Percentiles rank a stretch among this genome's conserved stretches.
Evolutionary conservation across 1,140 invertebrate genomes (phyloP).

Genomic region (Bombus balteatus): DNA sequence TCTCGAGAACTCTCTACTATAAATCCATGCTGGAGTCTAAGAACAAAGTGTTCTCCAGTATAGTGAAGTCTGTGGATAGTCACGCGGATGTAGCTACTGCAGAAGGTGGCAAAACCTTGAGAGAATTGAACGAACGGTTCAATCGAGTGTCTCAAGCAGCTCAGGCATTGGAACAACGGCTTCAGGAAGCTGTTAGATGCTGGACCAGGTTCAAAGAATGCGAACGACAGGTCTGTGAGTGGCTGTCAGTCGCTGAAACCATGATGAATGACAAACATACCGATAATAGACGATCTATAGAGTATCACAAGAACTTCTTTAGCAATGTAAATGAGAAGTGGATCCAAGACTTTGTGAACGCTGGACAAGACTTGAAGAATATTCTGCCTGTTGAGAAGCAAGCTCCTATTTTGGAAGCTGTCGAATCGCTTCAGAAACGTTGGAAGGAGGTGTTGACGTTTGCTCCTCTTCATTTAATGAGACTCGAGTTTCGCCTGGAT

Average conservation of each 20-base stretch:
- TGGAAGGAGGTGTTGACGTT: constrained; percentile 91
- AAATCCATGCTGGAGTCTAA: constrained; percentile 97
- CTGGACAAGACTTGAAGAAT: constrained; percentile 90
- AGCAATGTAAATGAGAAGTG: constrained; percentile 91
- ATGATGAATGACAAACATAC: constrained; percentile 91
- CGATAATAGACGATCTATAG: constrained; percentile 91
- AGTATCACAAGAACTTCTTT: constrained; percentile 93
- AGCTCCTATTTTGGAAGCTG: constrained; percentile 86
- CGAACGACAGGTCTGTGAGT: constrained; percentile 91
- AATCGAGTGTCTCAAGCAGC: constrained; percentile 88
- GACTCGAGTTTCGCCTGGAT: constrained; percentile 94
- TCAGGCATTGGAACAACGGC: constrained; percentile 90
- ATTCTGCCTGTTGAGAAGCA: constrained; percentile 87
- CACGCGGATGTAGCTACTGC: constrained; percentile 88
- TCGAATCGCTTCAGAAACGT: constrained; percentile 88
- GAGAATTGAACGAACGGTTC: constrained; percentile 92
- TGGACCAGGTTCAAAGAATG: constrained; percentile 94
- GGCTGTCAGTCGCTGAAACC: constrained; percentile 92
- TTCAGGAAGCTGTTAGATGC: constrained; percentile 90
- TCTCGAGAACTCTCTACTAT: constrained; percentile 94
- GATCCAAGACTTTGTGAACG: constrained; percentile 90
- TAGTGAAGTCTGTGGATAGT: constrained; percentile 89
- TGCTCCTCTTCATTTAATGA: constrained; percentile 92
- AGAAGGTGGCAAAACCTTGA: constrained; percentile 88
- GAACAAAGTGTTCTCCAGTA: constrained; percentile 95